Base-by-base conservation (phyloP, 2,113 vertebrate genomes). In the Eurypyga helias region DNA sequence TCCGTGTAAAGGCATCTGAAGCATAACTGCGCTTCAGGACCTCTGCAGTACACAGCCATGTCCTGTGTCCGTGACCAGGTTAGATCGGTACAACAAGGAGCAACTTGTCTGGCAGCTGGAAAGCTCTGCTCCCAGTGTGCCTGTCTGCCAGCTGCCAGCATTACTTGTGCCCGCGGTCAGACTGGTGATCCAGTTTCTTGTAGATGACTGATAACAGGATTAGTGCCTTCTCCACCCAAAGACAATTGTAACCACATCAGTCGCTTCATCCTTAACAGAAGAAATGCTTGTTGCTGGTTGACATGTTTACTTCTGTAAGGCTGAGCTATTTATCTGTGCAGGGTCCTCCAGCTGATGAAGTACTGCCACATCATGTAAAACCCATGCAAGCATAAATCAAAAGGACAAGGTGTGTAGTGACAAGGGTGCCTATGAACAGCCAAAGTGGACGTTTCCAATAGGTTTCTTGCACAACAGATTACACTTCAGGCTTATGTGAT, bases 341-440 rank as follows among this genome's bases (percentile, higher is more conserved):
- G 67, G 70, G 71, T 84, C 83, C 69, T 67, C 29, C 87, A 87
- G 81, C 73, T 93, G 82, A 76, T 89, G n/a, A 97, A 76, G 75
- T n/a, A 13, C 82, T 83, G 89, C 72, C 62, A 11, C 24, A 11
- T 69, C 24, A 4, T 34, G 11, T 52, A 90, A 57, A 73, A 75
- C 20, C 51, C 77, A 23, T 12, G 73, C 52, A 36, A 57, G 75
- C 69, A 92, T 92, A 73, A 97, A 94, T 57, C 91, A 64, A 86
- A 91, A 89, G 80, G 58, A 84, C 62, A 55, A 70, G 49, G 51
- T 51, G 54, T 64, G 6, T 10, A 20, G 90, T 1, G 1, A 31
- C 0, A 0, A 54, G 31, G 79, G 64, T 61, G 70, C 45, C 78
- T 73, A 51, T 66, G 69, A 61, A 64, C 29, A 58, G 75, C 77